These are phyloP conservation scores for Oscheius sp. DNA, from an alignment of 2,888 invertebrate genomes.

Conservation along the genomic window DNA sequence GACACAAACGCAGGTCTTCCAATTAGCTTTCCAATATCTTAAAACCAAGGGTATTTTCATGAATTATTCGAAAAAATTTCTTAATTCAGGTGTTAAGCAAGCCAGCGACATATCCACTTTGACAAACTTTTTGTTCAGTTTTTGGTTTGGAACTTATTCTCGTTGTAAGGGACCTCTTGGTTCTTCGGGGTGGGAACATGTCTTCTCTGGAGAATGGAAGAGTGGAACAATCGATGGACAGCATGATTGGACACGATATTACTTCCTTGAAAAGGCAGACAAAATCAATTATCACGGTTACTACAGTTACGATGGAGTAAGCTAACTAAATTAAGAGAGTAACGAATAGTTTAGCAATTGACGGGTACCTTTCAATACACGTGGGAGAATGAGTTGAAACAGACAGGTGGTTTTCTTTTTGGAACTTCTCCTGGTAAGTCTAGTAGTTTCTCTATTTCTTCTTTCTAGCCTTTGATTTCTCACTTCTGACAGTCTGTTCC, in stretches of 20 bases:
- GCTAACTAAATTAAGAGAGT: background rate
- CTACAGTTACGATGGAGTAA: slow-evolving; percentile 55
- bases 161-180: slow-evolving; percentile 61
- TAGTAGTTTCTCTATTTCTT: background rate
- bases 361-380: slow-evolving; percentile 69
- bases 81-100: slow-evolving; percentile 45
- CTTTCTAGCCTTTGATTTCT: slow-evolving; percentile 67
- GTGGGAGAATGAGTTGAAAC: slow-evolving; percentile 61
- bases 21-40: slow-evolving; percentile 60
- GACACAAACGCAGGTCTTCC: slow-evolving; percentile 59
- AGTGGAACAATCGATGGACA: slow-evolving; percentile 62
- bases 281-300: slow-evolving; percentile 68
- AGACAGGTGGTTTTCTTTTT: slow-evolving; percentile 66
- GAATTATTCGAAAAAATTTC: background rate
- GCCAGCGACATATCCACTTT: slow-evolving; percentile 47
- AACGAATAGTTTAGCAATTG: slow-evolving; percentile 42
- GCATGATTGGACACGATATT: slow-evolving; percentile 69
- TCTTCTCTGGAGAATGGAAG: slow-evolving; percentile 67
- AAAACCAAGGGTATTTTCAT: slow-evolving; percentile 48
- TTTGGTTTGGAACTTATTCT: slow-evolving; percentile 68
- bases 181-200: slow-evolving; percentile 68
- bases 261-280: slow-evolving; percentile 63
- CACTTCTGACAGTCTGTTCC: slow-evolving; percentile 63
- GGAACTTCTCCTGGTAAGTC: slow-evolving; percentile 64
- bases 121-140: slow-evolving; percentile 54